These are phyloP conservation scores for Gavia stellata DNA, from an alignment of 2,113 vertebrate species.

Conservation along the genomic window DNA sequence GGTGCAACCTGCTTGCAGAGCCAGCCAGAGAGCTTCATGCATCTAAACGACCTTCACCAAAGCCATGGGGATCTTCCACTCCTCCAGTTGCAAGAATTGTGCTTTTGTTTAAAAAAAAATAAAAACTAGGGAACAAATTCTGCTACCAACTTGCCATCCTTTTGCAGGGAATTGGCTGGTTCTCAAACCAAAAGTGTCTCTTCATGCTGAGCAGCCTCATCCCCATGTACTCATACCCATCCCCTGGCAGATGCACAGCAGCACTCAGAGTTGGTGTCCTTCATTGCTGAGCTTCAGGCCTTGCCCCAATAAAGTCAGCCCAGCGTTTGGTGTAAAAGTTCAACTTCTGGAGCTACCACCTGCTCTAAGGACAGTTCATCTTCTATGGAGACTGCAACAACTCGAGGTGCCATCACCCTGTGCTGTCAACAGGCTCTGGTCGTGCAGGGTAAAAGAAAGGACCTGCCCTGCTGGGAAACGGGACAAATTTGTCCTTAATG, in stretches of 20 bases:
- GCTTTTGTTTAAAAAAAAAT: background rate
- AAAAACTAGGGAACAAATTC: background rate
- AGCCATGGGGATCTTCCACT: background rate
- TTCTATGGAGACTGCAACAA: background rate
- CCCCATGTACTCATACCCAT: background rate
- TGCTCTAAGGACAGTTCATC: background rate
- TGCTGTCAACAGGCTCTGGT: background rate
- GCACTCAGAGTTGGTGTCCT: background rate
- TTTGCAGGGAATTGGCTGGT: background rate
- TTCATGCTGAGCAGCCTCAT: background rate
- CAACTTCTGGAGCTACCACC: background rate
- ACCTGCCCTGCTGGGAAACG: background rate
- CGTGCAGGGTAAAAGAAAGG: background rate
- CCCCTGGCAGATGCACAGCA: background rate
- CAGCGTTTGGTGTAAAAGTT: background rate
- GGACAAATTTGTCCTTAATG: background rate
- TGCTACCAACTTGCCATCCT: background rate
- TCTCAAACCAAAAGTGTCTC: background rate
- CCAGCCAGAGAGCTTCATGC: background rate
- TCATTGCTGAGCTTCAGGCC: background rate
- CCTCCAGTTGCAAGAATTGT: background rate
- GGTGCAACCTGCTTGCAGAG: background rate
- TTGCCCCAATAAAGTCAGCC: background rate
- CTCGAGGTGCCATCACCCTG: background rate
- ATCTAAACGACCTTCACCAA: background rate